A percentile compares a stretch with the other conserved stretches of the same genome.
Evolutionary conservation across 2,888 invertebrate species (phyloP).

Genomic region (Epinotia brunnichana): DNA sequence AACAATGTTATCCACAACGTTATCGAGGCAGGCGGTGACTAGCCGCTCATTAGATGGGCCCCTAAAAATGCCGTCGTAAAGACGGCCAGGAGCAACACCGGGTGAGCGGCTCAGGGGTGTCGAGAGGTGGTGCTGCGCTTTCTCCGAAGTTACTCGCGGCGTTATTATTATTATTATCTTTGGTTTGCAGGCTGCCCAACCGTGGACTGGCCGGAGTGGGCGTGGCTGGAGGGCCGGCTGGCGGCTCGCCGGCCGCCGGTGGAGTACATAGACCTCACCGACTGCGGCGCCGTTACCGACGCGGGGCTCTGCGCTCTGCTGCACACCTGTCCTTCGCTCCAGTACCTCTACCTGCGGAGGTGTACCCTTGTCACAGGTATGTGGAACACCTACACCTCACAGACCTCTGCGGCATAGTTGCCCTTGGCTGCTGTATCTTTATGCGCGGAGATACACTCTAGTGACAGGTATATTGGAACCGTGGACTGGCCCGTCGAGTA

Average conservation of each 20-base stretch:
- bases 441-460: constrained; percentile 44
- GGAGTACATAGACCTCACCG: constrained; percentile 95
- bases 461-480: constrained; percentile 87
- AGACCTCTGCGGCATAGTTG: no score
- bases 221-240: constrained; percentile 84
- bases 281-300: constrained; percentile 93
- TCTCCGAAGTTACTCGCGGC: no score
- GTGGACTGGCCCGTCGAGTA: background rate
- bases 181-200: constrained; percentile 86
- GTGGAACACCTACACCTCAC: background rate
- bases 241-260: constrained; percentile 87
- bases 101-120: no score
- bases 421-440: background rate
- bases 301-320: constrained; percentile 92
- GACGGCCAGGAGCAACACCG: no score
- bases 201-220: constrained; percentile 90
- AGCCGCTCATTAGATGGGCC: no score
- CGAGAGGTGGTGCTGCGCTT: no score
- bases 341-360: constrained; percentile 93
- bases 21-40: no score
- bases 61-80: no score
- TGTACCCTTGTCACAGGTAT: constrained; percentile 94
- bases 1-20: no score
- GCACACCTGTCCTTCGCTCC: constrained; percentile 93
- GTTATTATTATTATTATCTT: no score